Percentiles rank a stretch among this genome's conserved stretches.
phyloP scores from a whole-genome alignment of 2,888 invertebrate genomes.

The Anarsia innoxiella region DNA sequence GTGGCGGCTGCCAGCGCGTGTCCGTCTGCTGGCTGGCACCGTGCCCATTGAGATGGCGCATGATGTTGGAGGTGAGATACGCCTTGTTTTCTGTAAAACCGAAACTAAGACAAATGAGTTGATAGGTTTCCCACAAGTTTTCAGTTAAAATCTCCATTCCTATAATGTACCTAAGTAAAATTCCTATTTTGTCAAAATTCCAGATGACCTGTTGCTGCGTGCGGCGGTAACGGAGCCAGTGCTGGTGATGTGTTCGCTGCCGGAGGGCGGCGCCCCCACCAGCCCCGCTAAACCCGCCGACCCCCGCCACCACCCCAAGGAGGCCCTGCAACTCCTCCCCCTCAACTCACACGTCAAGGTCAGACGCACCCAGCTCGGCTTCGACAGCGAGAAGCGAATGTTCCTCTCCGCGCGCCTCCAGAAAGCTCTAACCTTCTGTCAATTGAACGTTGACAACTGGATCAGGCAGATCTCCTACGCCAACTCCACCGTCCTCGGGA shows the following conservation, averaged over 20 bases:
- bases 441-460: slow-evolving; percentile 78
- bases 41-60: slow-evolving; percentile 76
- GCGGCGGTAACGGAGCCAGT: slow-evolving; percentile 78
- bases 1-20: slow-evolving; percentile 75
- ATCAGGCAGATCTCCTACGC: slow-evolving; percentile 77
- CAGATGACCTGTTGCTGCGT: slow-evolving; percentile 76
- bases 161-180: too few relatives aligned
- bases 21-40: slow-evolving; percentile 76
- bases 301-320: slow-evolving; percentile 72
- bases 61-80: slow-evolving; percentile 74
- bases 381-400: slow-evolving; percentile 77
- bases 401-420: slow-evolving; percentile 79
- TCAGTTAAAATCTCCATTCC: too few relatives aligned
- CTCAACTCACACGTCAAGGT: slow-evolving; percentile 54
- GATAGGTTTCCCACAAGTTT: too few relatives aligned
- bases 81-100: too few relatives aligned
- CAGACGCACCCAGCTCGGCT: slow-evolving; percentile 76
- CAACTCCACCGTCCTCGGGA: slow-evolving; percentile 48
- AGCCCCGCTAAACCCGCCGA: slow-evolving; percentile 70
- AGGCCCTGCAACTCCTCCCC: slow-evolving; percentile 66
- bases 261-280: slow-evolving; percentile 64
- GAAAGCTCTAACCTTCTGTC: slow-evolving; percentile 79
- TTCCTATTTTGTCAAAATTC: too few relatives aligned
- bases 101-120: too few relatives aligned
- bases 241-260: slow-evolving; percentile 78